A percentile compares a stretch with the other conserved stretches of the same genome.
phyloP scores from a whole-genome alignment of 2,113 vertebrate species.

The Daphoenositta chrysoptera region DNA sequence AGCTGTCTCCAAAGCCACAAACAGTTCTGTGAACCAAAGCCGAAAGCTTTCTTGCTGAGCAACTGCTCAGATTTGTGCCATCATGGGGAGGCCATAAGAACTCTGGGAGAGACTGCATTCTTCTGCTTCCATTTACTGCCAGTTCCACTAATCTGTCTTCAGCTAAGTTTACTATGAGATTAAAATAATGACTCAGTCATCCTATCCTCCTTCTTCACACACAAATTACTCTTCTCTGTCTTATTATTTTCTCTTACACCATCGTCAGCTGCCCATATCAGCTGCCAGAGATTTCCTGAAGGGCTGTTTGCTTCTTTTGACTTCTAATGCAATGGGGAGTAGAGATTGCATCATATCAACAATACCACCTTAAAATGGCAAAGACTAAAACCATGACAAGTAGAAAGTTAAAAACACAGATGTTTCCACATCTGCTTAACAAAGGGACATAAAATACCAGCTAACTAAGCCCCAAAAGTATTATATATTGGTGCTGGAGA shows the following conservation, averaged over 20 bases:
- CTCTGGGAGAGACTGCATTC: not conserved
- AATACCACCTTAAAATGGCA: not conserved
- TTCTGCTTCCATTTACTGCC: not conserved
- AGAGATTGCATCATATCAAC: not conserved
- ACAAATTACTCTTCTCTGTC: not conserved
- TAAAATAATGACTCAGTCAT: not conserved
- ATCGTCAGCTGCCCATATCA: not conserved
- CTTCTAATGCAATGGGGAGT: not conserved
- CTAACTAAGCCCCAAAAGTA: not conserved
- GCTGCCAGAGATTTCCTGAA: not conserved
- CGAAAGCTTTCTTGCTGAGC: not conserved
- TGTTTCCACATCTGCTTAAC: not conserved
- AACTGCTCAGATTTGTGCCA: not conserved
- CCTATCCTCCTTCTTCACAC: not conserved
- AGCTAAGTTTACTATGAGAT: not conserved
- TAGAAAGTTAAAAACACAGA: not conserved
- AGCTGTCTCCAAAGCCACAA: not conserved
- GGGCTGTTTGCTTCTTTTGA: not conserved
- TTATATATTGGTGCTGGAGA: not conserved
- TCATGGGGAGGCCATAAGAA: not conserved
- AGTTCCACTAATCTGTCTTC: not conserved
- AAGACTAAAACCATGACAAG: not conserved
- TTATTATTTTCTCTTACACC: not conserved
- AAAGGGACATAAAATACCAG: not conserved
- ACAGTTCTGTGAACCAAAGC: not conserved